Percentiles rank a stretch among this genome's conserved stretches.
These are phyloP conservation scores for Parascotia fuliginaria DNA, from an alignment of 2,888 invertebrate genomes.

Conservation along the genomic window DNA sequence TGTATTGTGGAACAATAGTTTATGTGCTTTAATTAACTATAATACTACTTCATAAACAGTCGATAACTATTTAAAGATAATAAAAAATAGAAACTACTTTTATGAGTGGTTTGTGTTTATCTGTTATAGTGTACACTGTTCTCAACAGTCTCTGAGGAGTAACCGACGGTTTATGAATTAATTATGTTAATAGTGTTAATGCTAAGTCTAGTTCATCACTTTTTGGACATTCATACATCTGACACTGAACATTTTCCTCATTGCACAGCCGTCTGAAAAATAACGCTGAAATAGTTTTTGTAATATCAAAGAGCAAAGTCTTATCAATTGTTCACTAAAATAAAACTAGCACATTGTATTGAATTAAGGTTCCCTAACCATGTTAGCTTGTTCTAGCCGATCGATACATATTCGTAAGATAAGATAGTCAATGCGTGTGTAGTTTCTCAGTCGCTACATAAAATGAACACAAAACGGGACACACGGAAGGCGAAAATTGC, in stretches of 20 bases:
- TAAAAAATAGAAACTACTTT: slow-evolving; percentile 31
- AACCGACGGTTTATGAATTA: slow-evolving; percentile 73
- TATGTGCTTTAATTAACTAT: slow-evolving; percentile 57
- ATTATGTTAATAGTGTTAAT: slow-evolving; percentile 81
- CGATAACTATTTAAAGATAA: slow-evolving; percentile 46
- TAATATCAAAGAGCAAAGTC: slow-evolving; percentile 83
- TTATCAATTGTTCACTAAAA: slow-evolving; percentile 26
- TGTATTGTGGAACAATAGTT: slow-evolving; percentile 59
- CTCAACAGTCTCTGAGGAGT: slow-evolving; percentile 4
- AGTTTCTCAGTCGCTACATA: slow-evolving; percentile 76
- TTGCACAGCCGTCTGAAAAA: slow-evolving; percentile 84
- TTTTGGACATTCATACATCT: slow-evolving; percentile 81
- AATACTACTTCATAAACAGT: slow-evolving; percentile 78
- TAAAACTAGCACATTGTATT: slow-evolving; percentile 46
- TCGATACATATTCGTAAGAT: slow-evolving; percentile 27
- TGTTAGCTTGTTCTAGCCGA: slow-evolving; percentile 25
- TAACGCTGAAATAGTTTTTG: slow-evolving; percentile 79
- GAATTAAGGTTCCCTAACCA: slow-evolving; percentile 41
- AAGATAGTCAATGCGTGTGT: slow-evolving; percentile 70
- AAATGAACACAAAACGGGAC: slow-evolving; percentile 75
- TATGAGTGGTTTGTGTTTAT: slow-evolving; percentile 26
- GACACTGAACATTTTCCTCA: slow-evolving; percentile 79
- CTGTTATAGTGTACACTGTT: slow-evolving; percentile 34
- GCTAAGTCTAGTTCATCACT: slow-evolving; percentile 78
- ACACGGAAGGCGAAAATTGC: slow-evolving; percentile 80